Evolutionary conservation across 2,888 invertebrate species (phyloP).

Genomic region (Hipparchia sbordonii): DNA sequence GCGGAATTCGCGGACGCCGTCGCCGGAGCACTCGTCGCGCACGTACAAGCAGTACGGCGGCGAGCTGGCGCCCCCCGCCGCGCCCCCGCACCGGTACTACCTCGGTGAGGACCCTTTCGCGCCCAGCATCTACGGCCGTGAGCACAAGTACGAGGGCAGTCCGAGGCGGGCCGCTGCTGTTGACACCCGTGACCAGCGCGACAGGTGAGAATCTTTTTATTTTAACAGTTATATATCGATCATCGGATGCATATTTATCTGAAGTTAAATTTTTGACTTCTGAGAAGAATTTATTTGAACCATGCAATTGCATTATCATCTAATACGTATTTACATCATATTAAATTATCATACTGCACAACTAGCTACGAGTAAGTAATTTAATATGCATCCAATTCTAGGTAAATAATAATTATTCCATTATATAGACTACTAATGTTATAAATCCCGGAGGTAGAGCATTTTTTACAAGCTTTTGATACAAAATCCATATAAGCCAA

Average conservation of each 20-base stretch:
- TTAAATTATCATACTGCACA: too few species aligned
- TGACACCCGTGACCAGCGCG: conserved; percentile 72
- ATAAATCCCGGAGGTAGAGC: background rate
- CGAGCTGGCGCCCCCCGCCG: conserved; percentile 73
- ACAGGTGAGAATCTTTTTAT: conserved; percentile 67
- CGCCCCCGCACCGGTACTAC: conserved; percentile 90
- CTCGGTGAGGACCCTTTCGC: conserved; percentile 94
- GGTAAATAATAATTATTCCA: too few species aligned
- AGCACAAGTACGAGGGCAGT: conserved; percentile 91
- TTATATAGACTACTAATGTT: background rate
- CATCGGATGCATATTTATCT: too few species aligned
- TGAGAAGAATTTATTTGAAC: too few species aligned
- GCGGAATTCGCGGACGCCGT: conserved; percentile 84
- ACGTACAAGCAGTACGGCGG: conserved; percentile 79
- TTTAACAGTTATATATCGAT: too few species aligned
- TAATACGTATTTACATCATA: too few species aligned
- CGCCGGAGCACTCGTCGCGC: conserved; percentile 82
- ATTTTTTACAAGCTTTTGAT: too few species aligned
- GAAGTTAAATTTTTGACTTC: too few species aligned
- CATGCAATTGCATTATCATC: too few species aligned
- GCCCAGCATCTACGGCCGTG: conserved; percentile 91
- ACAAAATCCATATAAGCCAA: too few species aligned
- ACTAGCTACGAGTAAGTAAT: too few species aligned
- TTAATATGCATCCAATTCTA: too few species aligned
- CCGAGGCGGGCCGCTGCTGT: conserved; percentile 73